phyloP scores from a whole-genome alignment of 2,888 invertebrate species.

The Doris montereyensis region DNA sequence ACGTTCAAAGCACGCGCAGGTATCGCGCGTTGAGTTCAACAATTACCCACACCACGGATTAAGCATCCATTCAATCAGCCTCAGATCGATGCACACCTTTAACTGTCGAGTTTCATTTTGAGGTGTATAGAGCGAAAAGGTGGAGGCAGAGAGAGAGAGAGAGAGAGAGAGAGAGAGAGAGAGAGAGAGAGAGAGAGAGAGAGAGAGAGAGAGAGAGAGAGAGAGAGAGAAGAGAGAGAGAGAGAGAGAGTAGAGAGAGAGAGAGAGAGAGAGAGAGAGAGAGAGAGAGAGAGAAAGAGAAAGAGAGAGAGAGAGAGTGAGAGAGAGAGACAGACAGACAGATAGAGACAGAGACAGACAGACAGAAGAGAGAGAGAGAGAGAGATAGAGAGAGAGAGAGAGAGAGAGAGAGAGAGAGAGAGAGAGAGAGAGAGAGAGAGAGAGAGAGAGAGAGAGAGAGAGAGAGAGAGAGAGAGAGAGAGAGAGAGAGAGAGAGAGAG shows the following conservation, averaged over 20 bases:
- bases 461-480: not conserved
- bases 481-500: not conserved
- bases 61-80: no score
- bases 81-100: no score
- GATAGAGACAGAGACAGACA: not conserved
- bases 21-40: no score
- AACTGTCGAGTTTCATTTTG: no score
- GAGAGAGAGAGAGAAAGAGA: not conserved
- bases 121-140: no score
- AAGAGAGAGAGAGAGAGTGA: not conserved
- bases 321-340: not conserved
- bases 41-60: no score
- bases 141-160: no score
- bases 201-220: not conserved
- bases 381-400: not conserved
- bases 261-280: not conserved
- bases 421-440: not conserved
- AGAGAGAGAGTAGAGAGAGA: not conserved
- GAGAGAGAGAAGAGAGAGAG: slow-evolving; percentile 9
- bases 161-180: no score
- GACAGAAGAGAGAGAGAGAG: not conserved
- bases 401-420: not conserved
- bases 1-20: no score
- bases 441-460: not conserved
- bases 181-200: not conserved